A percentile compares a stretch with the other conserved stretches of the same genome.
phyloP scores from a whole-genome alignment of 2,888 invertebrate genomes.

The Ectemnius cavifrons region DNA sequence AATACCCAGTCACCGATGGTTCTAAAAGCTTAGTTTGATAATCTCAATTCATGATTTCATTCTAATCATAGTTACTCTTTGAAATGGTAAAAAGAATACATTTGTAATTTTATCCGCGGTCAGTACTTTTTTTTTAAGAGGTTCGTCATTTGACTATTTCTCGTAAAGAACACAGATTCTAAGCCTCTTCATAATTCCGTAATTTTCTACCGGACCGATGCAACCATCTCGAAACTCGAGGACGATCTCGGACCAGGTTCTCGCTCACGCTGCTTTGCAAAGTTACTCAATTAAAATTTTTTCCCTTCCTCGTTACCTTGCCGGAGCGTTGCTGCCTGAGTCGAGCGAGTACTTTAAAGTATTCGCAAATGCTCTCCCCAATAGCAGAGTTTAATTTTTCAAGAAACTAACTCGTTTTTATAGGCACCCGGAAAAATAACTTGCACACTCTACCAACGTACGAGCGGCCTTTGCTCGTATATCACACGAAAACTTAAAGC shows the following conservation, averaged over 20 bases:
- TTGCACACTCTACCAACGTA: conserved; percentile 24
- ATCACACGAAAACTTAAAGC: conserved; percentile 9
- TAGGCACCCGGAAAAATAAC: conserved; percentile 23
- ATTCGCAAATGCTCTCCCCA: conserved; percentile 40
- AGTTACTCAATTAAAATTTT: conserved; percentile 75
- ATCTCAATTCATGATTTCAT: too few species aligned
- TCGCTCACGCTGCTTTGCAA: conserved; percentile 52
- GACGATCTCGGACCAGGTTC: conserved; percentile 36
- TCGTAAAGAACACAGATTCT: too few species aligned
- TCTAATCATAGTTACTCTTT: too few species aligned
- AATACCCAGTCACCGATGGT: neutral
- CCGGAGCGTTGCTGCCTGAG: conserved; percentile 52
- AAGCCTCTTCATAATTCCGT: too few species aligned
- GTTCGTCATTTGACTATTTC: too few species aligned
- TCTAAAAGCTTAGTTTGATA: neutral
- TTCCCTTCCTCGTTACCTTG: conserved; percentile 47
- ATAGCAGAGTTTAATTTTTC: conserved; percentile 59
- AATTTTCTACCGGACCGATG: neutral
- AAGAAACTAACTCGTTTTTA: conserved; percentile 54
- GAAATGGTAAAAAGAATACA: too few species aligned
- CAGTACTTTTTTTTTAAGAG: too few species aligned
- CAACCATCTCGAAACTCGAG: conserved; percentile 15
- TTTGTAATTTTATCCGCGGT: too few species aligned
- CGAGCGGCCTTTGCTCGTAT: too few species aligned
- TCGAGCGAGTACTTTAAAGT: conserved; percentile 21